Conservation (phyloP, 1,140 invertebrate species). For the Lineus longissimus region DNA sequence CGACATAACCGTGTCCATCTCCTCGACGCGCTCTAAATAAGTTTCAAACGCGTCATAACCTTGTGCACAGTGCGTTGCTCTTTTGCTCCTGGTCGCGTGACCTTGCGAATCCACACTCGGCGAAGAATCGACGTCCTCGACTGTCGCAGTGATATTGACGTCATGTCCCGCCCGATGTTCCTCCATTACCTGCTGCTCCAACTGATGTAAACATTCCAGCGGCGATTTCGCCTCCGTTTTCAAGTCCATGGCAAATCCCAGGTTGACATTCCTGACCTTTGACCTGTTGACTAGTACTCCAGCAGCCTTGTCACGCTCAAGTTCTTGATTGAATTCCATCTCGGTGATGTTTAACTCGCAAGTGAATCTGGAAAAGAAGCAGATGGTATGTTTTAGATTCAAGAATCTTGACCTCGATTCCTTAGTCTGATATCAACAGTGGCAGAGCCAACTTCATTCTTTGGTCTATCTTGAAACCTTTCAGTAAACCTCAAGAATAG, state of each 20-base stretch:
- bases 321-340: conserved; percentile 57
- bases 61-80: conserved; percentile 44
- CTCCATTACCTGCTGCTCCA: conserved; percentile 4
- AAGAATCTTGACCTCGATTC: neutral
- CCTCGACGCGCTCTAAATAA: conserved; percentile 74
- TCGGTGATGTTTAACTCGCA: conserved; percentile 69
- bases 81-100: conserved; percentile 16
- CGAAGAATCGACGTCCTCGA: conserved; percentile 7
- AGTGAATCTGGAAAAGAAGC: conserved; percentile 51
- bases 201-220: conserved; percentile 17
- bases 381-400: conserved; percentile 2
- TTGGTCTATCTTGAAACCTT: neutral
- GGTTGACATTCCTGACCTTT: conserved; percentile 58
- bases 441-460: neutral
- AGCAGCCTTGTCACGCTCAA: conserved; percentile 21
- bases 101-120: conserved; percentile 6
- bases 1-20: conserved; percentile 82
- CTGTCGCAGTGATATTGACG: conserved; percentile 31
- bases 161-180: conserved; percentile 24
- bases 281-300: conserved; percentile 17
- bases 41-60: conserved; percentile 76
- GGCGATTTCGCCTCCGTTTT: conserved; percentile 16
- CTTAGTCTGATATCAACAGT: conserved; percentile 2
- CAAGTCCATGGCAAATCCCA: conserved; percentile 67
- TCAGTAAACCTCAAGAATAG: neutral